Base-by-base conservation (phyloP, 1,140 invertebrate species). In the Pteromalus puparum region DNA sequence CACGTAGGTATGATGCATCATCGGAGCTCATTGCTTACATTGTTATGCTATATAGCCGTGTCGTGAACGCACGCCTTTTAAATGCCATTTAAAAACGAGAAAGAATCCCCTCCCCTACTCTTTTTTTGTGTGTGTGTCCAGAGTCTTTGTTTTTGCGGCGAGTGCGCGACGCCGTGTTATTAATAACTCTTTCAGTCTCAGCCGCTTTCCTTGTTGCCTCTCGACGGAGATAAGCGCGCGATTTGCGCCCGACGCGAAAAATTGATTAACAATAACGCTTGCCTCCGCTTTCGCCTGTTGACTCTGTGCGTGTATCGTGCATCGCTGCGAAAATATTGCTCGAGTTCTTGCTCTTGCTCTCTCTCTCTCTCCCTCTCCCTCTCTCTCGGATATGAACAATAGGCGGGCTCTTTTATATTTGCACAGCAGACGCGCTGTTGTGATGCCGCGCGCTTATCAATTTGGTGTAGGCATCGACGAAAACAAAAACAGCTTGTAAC, bases 41-140 rank as follows among this genome's bases (percentile, higher is more conserved):
- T 72, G 24, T 81, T 81, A 61, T 28, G 30, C 10, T 18, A 30
- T 34, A 46, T 53, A 1, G 3, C 24, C 18, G 7, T 7, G 24
- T 38, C 28, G 13, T 24, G 21, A 42, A 24, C 53, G 75, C 26
- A 34, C 34, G 81, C 26, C 72, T 76, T 82, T 82, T 82, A 82
- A 82, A 82, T 76, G 53, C 72, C 81, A 53, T 76, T 76, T 82
- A 76, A 82, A 67, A 61, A 61, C 26, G 13, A 28, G 18, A n/a
- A 24, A 38, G 21, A 3, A 46, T 65, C 21, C 48, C 26, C n/a
- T 28, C 75, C 28, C 46, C 75, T 26, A 42, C 24, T 53, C 30
- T 42, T 38, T 68, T 68, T 53, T 21, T 38, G 48, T n/a, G 12
- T 53, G 28, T n/a, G 77, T 61, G 18, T 61, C 18, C 21, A 18